Percentiles rank a stretch among this genome's conserved stretches.
Evolutionary conservation across 2,888 invertebrate species (phyloP).

Genomic region (Spodoptera picta): DNA sequence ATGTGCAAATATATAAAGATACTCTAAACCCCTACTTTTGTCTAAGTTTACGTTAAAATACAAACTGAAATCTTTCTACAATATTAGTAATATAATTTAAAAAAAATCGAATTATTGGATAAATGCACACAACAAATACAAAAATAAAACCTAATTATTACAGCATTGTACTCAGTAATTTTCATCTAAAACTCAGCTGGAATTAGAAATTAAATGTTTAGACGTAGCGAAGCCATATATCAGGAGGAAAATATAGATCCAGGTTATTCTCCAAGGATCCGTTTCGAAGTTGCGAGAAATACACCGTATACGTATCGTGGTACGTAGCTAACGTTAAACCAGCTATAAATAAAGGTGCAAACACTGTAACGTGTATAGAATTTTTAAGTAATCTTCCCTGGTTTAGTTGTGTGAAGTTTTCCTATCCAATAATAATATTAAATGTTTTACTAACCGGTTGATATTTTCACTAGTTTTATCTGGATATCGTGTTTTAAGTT

Average conservation of each 20-base stretch:
- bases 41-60: too few relatives aligned
- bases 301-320: slow-evolving; percentile 36
- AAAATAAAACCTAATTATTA: background rate
- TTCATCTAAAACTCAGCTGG: slow-evolving; percentile 14
- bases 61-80: too few relatives aligned
- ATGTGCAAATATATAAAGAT: too few relatives aligned
- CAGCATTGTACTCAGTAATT: slow-evolving; percentile 12
- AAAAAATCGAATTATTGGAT: background rate
- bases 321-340: slow-evolving; percentile 34
- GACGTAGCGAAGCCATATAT: slow-evolving; percentile 42
- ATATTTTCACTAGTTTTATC: too few relatives aligned
- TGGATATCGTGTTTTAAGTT: too few relatives aligned
- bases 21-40: too few relatives aligned
- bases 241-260: slow-evolving; percentile 52
- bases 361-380: slow-evolving; percentile 37
- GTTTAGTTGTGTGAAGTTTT: slow-evolving; percentile 26
- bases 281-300: slow-evolving; percentile 42
- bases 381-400: slow-evolving; percentile 34
- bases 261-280: slow-evolving; percentile 51
- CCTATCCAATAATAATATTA: slow-evolving; percentile 24
- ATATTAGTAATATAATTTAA: too few relatives aligned
- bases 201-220: slow-evolving; percentile 51
- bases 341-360: slow-evolving; percentile 50
- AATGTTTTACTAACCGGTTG: too few relatives aligned
- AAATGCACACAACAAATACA: background rate